Evolutionary conservation across 92 coral and sea anemone species (phyloP), one percentile per base, ranked within the genome.

Genomic region (Pocillopora meandrina): DNA sequence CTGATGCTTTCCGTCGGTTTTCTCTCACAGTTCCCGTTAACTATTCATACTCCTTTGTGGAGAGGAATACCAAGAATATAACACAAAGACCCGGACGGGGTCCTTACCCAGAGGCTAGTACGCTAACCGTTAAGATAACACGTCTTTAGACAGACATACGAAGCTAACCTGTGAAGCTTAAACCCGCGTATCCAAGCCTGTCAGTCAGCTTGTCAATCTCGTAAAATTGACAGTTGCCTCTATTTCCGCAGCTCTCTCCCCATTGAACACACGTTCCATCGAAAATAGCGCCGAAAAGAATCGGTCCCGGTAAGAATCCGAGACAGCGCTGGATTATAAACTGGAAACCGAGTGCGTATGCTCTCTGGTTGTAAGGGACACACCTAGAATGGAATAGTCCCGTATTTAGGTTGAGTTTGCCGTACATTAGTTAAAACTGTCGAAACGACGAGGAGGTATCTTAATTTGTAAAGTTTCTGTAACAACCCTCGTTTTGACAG

Each of bases 321-420:
- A 97, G 80, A 33, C 89, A 88, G 34, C 98, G 95, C 75, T 89
- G 80, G 68, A 93, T 87, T 14, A 97, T 87, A 63, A 92, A 97
- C 85, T 97, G 99, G 19, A 97, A 81, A 5, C 99, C 99, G 33
- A 89, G 92, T 11, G 99, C 98, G 81, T 92, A 97, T 13, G 99
- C 98, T 57, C 99, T 92, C 58, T 97, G 98, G 76, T 97, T 92
- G 87, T 91, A 93, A 2, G 98, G 95, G 6, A 97, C 98, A 49
- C 97, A 94, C 80, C 99, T 97, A 70, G 36, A 86, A 87, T 34
- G 31, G 70, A 47, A 71, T 5, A 42, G 52, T 42, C 52, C 4
- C 52, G 8, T 42, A 3, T 42, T 42, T 42, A 42, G 8, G 52
- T 42, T 5, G 4, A 42, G 52, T 42, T 42, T 42, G 52, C 52